Conservation (phyloP, 2,797 vertebrate genomes). For the Chaenodraco wilsoni region DNA sequence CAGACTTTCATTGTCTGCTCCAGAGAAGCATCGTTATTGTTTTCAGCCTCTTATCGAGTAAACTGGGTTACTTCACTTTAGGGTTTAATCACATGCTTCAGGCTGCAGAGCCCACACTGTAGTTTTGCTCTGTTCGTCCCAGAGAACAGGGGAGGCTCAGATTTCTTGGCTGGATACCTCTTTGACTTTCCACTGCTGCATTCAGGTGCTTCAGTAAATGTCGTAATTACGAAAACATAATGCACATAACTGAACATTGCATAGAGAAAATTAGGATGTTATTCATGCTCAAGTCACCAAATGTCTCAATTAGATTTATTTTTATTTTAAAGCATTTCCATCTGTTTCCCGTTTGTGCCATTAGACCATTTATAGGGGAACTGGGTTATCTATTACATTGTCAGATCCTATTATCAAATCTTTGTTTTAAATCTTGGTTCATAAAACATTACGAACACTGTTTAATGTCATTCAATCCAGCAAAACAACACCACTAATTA, state of each 20-base stretch:
- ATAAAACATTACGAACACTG: background rate
- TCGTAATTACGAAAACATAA: background rate
- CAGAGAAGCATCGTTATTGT: background rate
- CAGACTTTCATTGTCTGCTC: slow-evolving; percentile 1
- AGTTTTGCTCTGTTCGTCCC: slow-evolving; percentile 53
- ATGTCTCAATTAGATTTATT: background rate
- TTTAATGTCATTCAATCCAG: background rate
- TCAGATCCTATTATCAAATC: background rate
- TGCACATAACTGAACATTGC: background rate
- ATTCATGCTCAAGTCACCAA: background rate
- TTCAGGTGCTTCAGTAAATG: slow-evolving; percentile 37
- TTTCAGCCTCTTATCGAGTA: slow-evolving; percentile 26
- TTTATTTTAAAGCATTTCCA: background rate
- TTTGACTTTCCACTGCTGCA: slow-evolving; percentile 70
- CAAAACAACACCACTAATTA: background rate
- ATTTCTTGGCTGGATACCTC: slow-evolving; percentile 72
- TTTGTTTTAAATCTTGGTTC: background rate
- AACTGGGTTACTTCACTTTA: slow-evolving; percentile 38
- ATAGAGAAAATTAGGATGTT: background rate
- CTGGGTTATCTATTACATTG: background rate
- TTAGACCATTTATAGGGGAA: background rate
- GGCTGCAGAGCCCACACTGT: slow-evolving; percentile 58
- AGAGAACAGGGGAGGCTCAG: slow-evolving; percentile 71
- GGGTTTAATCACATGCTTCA: slow-evolving; percentile 68
- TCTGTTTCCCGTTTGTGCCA: background rate